Evolutionary conservation across 2,888 invertebrate genomes (phyloP).

Genomic region (Drosophila parthenogenetica): DNA sequence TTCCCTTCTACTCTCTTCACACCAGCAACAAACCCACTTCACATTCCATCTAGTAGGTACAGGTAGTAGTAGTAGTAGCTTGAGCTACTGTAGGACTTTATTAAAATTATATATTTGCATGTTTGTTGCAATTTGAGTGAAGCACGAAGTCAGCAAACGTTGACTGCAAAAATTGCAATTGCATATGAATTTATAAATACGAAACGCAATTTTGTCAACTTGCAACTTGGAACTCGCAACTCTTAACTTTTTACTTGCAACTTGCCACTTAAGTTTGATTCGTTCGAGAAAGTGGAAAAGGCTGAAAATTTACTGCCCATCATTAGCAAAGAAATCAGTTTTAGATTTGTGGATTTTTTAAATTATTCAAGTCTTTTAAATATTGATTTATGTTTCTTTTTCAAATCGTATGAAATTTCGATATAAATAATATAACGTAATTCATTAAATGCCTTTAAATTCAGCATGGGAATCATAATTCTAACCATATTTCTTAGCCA

Average conservation of each 20-base stretch:
- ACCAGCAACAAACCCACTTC: neutral
- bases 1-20: neutral
- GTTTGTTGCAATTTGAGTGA: constrained; percentile 76
- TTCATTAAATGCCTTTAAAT: no score
- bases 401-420: no score
- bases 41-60: constrained; percentile 18
- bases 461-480: neutral
- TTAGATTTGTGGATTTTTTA: neutral
- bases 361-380: neutral
- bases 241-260: constrained; percentile 7
- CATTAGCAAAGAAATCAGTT: constrained; percentile 34
- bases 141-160: constrained; percentile 54
- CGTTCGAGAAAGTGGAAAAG: constrained; percentile 3
- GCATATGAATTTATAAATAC: constrained; percentile 78
- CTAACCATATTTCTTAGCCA: neutral
- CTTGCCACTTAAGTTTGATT: constrained; percentile 18
- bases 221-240: constrained; percentile 25
- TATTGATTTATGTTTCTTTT: no score
- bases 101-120: constrained; percentile 80
- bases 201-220: constrained; percentile 69
- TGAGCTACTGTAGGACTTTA: constrained; percentile 56
- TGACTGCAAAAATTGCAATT: constrained; percentile 52
- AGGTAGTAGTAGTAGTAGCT: constrained; percentile 24
- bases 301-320: neutral
- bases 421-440: no score